These are phyloP conservation scores for Denticeps clupeoides DNA, from an alignment of 2,797 vertebrate genomes.

Conservation along the genomic window DNA sequence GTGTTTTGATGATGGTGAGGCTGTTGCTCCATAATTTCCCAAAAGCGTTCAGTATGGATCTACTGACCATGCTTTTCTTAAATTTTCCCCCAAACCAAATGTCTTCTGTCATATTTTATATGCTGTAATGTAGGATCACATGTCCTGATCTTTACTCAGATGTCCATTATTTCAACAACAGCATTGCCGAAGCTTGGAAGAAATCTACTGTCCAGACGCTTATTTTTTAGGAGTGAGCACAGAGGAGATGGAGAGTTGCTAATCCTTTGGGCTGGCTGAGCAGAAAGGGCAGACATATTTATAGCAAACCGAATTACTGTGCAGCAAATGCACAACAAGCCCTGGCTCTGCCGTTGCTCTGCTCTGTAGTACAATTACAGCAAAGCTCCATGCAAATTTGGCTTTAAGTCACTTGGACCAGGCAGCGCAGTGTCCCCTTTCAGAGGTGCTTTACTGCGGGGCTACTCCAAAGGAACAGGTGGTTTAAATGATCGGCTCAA, in stretches of 20 bases:
- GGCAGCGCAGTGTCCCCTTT: conserved; percentile 11
- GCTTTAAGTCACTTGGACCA: conserved; percentile 33
- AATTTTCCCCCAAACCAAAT: too few species aligned
- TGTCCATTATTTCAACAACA: too few species aligned
- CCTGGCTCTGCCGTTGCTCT: conserved; percentile 45
- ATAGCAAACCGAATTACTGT: conserved; percentile 77
- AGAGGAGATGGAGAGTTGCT: conserved; percentile 68
- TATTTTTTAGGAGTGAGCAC: conserved; percentile 22
- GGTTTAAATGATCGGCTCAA: conserved; percentile 6
- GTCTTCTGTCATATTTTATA: too few species aligned
- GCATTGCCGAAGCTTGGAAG: too few species aligned
- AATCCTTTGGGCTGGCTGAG: conserved; percentile 67
- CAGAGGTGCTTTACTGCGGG: conserved; percentile 24
- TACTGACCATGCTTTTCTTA: too few species aligned
- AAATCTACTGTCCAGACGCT: conserved; percentile 56
- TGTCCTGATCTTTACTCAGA: too few species aligned
- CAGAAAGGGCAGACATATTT: conserved; percentile 87
- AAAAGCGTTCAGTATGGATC: too few species aligned
- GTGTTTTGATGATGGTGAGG: too few species aligned
- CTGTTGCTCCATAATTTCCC: too few species aligned
- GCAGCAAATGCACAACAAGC: conserved; percentile 58
- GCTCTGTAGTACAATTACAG: conserved; percentile 39
- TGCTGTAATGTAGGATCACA: too few species aligned
- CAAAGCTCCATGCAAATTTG: conserved; percentile 38
- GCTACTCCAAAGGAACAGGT: conserved; percentile 23